A percentile compares a stretch with the other conserved stretches of the same genome.
Evolutionary conservation across 92 coral and sea anemone species (phyloP).

Genomic region (Heteractis magnifica): DNA sequence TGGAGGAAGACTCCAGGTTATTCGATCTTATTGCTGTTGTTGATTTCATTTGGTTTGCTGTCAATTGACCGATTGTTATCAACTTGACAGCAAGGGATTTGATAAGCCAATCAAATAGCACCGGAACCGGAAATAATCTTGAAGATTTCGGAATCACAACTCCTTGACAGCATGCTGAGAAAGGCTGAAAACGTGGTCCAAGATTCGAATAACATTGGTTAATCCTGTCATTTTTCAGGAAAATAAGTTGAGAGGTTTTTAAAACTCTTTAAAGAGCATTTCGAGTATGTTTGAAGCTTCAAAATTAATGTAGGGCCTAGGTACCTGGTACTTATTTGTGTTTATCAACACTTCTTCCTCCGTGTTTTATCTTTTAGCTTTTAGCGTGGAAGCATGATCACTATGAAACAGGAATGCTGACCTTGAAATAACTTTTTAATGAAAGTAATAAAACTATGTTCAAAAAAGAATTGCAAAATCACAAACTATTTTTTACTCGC

Average conservation of each 20-base stretch:
- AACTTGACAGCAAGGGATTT: conserved; percentile 29
- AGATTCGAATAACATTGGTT: not conserved
- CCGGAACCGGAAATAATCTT: conserved; percentile 68
- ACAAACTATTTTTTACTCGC: not conserved
- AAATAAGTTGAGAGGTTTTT: too few species aligned
- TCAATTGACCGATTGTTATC: conserved; percentile 30
- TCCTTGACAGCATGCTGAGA: not conserved
- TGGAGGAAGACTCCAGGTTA: conserved; percentile 8
- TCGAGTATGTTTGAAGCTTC: too few species aligned
- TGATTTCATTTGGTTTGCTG: conserved; percentile 43
- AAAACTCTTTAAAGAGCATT: too few species aligned
- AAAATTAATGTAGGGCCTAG: too few species aligned
- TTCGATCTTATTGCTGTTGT: conserved; percentile 37
- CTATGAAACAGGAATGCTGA: not conserved
- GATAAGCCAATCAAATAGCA: conserved; percentile 57
- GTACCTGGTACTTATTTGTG: not conserved
- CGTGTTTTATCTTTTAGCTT: conserved; percentile 19
- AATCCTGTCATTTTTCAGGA: not conserved
- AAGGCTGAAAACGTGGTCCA: not conserved
- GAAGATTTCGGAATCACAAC: not conserved
- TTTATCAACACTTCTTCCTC: conserved; percentile 19
- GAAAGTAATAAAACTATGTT: too few species aligned
- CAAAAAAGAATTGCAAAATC: too few species aligned
- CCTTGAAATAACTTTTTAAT: not conserved
- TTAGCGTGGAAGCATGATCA: conserved; percentile 9